Evolutionary conservation across 2,888 invertebrate genomes (phyloP).

Genomic region (Cloeon dipterum): DNA sequence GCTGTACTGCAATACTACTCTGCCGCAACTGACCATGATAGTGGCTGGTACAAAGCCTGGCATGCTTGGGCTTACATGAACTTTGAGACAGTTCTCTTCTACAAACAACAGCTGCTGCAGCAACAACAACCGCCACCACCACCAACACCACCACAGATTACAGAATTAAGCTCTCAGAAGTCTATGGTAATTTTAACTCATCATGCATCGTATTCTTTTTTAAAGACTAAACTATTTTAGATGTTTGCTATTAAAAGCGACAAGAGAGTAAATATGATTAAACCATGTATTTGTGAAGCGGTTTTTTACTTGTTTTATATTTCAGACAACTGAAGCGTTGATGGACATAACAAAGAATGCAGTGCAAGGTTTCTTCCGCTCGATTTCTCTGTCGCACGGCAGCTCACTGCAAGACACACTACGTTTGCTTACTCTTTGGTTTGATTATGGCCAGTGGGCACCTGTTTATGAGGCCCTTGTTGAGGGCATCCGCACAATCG

Average conservation of each 20-base stretch:
- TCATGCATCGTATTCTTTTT: too few relatives aligned
- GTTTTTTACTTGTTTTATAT: background rate
- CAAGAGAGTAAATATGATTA: background rate
- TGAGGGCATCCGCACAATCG: conserved; percentile 79
- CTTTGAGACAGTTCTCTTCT: conserved; percentile 70
- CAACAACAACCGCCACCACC: too few relatives aligned
- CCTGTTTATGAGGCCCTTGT: conserved; percentile 85
- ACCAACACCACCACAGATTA: too few relatives aligned
- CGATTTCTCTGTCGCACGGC: conserved; percentile 76
- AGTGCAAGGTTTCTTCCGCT: conserved; percentile 87
- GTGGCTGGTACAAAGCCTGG: conserved; percentile 94
- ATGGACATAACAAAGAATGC: conserved; percentile 76
- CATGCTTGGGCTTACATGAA: conserved; percentile 97
- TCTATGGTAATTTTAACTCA: background rate
- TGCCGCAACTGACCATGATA: conserved; percentile 62
- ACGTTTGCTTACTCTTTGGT: conserved; percentile 88
- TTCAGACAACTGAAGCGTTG: conserved; percentile 24
- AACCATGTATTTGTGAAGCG: too few relatives aligned
- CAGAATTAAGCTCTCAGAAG: too few relatives aligned
- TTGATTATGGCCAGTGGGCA: conserved; percentile 86
- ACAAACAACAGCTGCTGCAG: conserved; percentile 31
- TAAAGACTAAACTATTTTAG: too few relatives aligned
- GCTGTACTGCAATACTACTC: conserved; percentile 52
- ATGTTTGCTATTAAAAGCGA: background rate
- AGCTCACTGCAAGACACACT: conserved; percentile 87